Evolutionary conservation across 2,797 vertebrate species (phyloP), one percentile per base, ranked within the genome.

Genomic region (Phyllotis vaccarum): DNA sequence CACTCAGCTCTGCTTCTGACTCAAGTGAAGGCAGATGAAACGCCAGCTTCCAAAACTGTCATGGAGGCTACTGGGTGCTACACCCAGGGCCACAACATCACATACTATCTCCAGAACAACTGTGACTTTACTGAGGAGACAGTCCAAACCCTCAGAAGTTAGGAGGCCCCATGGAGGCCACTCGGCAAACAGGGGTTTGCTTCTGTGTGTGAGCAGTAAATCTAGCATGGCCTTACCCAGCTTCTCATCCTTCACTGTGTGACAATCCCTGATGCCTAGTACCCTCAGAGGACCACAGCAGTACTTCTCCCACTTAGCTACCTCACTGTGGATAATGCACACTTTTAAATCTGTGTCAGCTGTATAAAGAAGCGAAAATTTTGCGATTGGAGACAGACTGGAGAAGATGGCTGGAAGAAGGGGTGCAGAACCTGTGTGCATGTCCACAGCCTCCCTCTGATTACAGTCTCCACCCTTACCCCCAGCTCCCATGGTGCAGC

Each of bases 401-500:
- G 29, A 22, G 56, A 68, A 11, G 56, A 79, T 24, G 74, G 70
- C 52, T 62, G n/a, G 5, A 27, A 70, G 17, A 27, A 8, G 49
- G 54, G 64, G 43, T 13, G 43, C 9, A 58, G 62, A 72, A 49
- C 6, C 52, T 31, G 85, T 54, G 49, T 54, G 14, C 66, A 37
- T 52, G 49, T 56, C 24, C 49, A 9, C 21, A 49, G 5, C 54
- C 62, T 74, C 68, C 74, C 49, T 62, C 64, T 17, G 6, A 34
- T 49, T 3, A 21, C 37, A 43, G 37, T 29, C 74, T 43, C 14
- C 27, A 76, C 43, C 74, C 43, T 14, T 49, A 19, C 4, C 7
- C 43, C 29, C 29, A 70, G 3, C 49, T 66, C 40, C 17, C 37
- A 81, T 2, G 0, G 0, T 1, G 0, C 31, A 70, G 24, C 37